Conservation (phyloP, 2,888 invertebrate species). For the Ormyrus labotus region DNA sequence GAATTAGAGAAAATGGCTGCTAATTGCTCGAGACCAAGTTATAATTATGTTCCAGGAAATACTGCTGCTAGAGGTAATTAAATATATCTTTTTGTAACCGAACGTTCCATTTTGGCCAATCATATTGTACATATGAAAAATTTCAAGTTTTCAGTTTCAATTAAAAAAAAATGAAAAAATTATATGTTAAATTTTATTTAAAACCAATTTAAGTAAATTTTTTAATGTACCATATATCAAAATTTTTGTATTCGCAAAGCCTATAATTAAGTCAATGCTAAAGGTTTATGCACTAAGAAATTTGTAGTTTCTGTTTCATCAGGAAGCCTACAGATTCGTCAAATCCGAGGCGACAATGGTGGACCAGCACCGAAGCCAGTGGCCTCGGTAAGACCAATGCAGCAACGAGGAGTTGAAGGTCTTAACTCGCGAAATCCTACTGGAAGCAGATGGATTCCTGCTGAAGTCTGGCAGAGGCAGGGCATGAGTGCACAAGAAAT, state of each 20-base stretch:
- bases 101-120: conserved; percentile 15
- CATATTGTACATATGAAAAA: background rate
- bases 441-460: conserved; percentile 86
- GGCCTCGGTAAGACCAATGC: conserved; percentile 88
- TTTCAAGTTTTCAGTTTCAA: background rate
- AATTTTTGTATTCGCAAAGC: too few species aligned
- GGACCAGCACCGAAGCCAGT: conserved; percentile 82
- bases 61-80: conserved; percentile 71
- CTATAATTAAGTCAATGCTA: too few species aligned
- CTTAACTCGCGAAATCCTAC: conserved; percentile 77
- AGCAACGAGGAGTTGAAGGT: conserved; percentile 75
- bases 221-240: too few species aligned
- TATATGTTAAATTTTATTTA: background rate
- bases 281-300: conserved; percentile 35
- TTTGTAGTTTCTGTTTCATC: conserved; percentile 59
- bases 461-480: conserved; percentile 93
- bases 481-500: conserved; percentile 97
- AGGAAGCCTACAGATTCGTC: conserved; percentile 78
- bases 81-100: background rate
- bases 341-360: conserved; percentile 79
- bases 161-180: background rate
- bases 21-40: conserved; percentile 79
- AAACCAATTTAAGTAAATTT: background rate
- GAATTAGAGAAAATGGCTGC: conserved; percentile 95
- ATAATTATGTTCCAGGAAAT: conserved; percentile 74